A percentile compares a stretch with the other conserved stretches of the same genome.
Conservation (phyloP, 1,140 invertebrate genomes). For the Neelides sp. region DNA sequence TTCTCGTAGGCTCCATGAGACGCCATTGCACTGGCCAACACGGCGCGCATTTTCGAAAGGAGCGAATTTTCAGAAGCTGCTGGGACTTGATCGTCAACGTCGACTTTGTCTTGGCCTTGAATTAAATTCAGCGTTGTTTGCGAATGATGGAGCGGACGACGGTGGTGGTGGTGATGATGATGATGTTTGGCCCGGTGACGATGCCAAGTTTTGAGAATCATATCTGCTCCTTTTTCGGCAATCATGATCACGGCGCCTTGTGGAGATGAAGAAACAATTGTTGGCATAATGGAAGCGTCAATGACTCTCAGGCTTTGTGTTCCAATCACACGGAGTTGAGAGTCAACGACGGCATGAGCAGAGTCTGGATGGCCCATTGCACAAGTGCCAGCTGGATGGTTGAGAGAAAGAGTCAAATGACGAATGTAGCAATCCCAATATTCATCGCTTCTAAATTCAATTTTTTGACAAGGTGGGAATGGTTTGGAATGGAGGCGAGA, state of each 20-base stretch:
- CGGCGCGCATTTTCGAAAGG: too few species aligned
- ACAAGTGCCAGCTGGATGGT: constrained; percentile 11
- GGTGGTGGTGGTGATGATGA: too few species aligned
- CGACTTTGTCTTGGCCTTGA: too few species aligned
- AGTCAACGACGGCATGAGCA: constrained; percentile 13
- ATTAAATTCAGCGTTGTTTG: too few species aligned
- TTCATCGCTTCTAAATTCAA: constrained; percentile 6
- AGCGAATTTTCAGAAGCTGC: too few species aligned
- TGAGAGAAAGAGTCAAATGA: neutral
- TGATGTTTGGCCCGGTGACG: too few species aligned
- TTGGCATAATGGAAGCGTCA: constrained; percentile 5
- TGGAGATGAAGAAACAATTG: neutral
- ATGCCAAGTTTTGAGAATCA: constrained; percentile 32
- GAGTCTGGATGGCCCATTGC: constrained; percentile 4
- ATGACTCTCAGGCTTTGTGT: constrained; percentile 2
- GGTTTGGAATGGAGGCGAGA: neutral
- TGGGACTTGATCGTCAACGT: too few species aligned
- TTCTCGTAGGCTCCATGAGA: too few species aligned
- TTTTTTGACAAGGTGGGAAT: constrained; percentile 6
- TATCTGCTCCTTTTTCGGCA: constrained; percentile 49
- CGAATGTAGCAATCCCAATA: constrained; percentile 13
- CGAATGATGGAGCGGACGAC: too few species aligned
- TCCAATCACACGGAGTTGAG: constrained; percentile 9
- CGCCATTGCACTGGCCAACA: too few species aligned
- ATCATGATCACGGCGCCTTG: constrained; percentile 54